Base-by-base conservation (phyloP, 2,113 vertebrate genomes). In the Carassius carassius region DNA sequence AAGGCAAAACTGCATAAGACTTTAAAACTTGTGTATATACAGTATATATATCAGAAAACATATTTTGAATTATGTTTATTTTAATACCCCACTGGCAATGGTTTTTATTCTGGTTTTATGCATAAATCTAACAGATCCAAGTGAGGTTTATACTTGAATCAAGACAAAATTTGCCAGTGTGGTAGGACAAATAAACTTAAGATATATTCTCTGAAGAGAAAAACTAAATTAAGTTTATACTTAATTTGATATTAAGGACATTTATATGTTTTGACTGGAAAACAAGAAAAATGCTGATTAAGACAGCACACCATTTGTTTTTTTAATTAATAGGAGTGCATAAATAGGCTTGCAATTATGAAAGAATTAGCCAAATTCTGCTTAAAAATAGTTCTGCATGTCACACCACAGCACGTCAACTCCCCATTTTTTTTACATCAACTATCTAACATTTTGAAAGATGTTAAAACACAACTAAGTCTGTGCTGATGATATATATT, bases 401-500 rank as follows among this genome's bases (percentile, higher is more conserved):
- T 54, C 73, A 75, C 47, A 58, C 10, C 10, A 21, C 25, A 58
- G 25, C 29, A 21, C 2, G 16, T 32, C 14, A 67, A 17, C 63
- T 29, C 13, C 13, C 60, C 23, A 25, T 1, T 3, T 47, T 2
- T 25, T 85, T 1, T 54, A 76, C 79, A 85, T 83, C 60, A 84
- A 1, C 78, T 83, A 74, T 32, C n/a, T 32, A 85, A 78, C 88
- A 70, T 63, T 79, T 86, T 80, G 85, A 90, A 90, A 90, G 86
- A 82, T 73, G 60, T 79, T 82, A 51, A 85, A 89, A 89, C 84
- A 86, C 84, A 86, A 86, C 51, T 69, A 78, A 54, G 51, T 60
- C 77, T 19, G 85, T 81, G 89, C 84, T 82, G 60, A 58, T 13
- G 35, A 75, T 51, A 44, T 47, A 70, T 17, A 49, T 37, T 17